Evolutionary conservation across 2,797 vertebrate genomes (phyloP), one percentile per base, ranked within the genome.

Genomic region (Dromococcyx pavoninus): DNA sequence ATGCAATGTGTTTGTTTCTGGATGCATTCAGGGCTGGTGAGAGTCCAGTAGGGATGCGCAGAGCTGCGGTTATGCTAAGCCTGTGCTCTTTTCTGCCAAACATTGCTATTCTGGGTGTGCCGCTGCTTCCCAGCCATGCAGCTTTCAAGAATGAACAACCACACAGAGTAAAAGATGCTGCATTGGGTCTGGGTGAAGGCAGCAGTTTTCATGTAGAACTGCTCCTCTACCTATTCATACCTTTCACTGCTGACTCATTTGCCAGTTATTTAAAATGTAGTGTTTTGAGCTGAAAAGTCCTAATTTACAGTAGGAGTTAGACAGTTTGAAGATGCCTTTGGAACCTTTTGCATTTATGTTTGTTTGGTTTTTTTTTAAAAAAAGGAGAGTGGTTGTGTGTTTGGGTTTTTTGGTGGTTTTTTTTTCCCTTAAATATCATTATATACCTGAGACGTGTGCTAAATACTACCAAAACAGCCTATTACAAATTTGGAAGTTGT

Each of bases 81-180:
- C 7, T 22, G 54, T 44, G 60, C 37, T 25, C n/a, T 28, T 15
- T 11, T 7, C 41, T 44, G 61, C 60, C 30, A n/a, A 5, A 11
- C 30, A 2, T 25, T 0, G 4, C 32, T 35, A 0, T 4, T 21
- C 9, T 3, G 33, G 50, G 50, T 6, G 2, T 2, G 30, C 4
- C 25, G 37, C 64, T 11, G 27, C 53, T 41, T 10, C 30, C 37
- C 46, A 28, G 32, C 13, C 13, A 1, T 2, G 23, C 56, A 17
- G 25, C 30, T 10, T 13, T n/a, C 4, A 17, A 28, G 37, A 53
- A 13, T 1, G 13, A 66, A 53, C 70, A 30, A 7, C 57, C 35
- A 4, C 30, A 11, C 3, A 5, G 57, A 43, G 43, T 0, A 64
- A 43, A 24, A 51, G 48, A 35, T 4, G 24, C 41, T 32, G 1